Conservation (phyloP, 2,797 vertebrate genomes). For the Eutrigla gurnardus region DNA sequence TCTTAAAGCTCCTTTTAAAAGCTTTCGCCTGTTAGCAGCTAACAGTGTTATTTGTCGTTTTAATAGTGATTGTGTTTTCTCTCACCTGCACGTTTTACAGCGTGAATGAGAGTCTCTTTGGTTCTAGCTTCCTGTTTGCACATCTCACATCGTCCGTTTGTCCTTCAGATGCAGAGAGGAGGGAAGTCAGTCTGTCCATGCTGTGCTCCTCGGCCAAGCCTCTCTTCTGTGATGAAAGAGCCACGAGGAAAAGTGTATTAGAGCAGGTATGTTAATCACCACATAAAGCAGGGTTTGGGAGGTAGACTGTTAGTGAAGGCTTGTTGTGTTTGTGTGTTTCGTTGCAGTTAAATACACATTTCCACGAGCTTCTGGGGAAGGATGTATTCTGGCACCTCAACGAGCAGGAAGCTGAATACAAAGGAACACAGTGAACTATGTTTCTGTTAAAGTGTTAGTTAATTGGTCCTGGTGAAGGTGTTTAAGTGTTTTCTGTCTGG, state of each 20-base stretch:
- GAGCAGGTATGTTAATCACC: neutral
- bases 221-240: fast-evolving
- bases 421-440: neutral
- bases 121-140: slow-evolving; percentile 27
- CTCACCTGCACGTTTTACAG: slow-evolving; percentile 10
- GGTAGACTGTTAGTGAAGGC: neutral
- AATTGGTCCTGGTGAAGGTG: neutral
- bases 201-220: slow-evolving; percentile 15
- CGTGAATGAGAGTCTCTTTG: neutral
- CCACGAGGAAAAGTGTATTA: fast-evolving
- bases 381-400: neutral
- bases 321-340: slow-evolving; percentile 31
- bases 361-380: fast-evolving
- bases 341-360: slow-evolving; percentile 8
- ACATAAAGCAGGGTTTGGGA: neutral
- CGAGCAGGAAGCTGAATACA: neutral
- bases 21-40: neutral
- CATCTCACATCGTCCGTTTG: slow-evolving; percentile 19
- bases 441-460: neutral
- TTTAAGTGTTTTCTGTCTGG: neutral
- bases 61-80: neutral
- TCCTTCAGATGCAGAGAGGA: slow-evolving; percentile 1
- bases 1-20: too few species aligned
- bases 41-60: neutral
- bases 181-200: slow-evolving; percentile 59